Evolutionary conservation across 2,888 invertebrate genomes (phyloP).

Genomic region (Drosophila neutralis): DNA sequence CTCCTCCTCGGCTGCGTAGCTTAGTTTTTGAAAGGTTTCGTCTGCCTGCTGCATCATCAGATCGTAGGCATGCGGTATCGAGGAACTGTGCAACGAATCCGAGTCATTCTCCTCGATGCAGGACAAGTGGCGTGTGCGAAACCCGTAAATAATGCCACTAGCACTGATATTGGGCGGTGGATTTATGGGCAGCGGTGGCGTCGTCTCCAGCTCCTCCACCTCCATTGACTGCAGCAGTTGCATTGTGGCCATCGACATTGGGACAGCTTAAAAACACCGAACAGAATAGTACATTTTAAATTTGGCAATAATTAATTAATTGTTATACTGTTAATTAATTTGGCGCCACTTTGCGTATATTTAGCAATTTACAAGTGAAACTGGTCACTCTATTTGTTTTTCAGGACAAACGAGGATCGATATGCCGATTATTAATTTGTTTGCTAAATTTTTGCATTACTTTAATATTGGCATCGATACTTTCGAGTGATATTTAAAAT

Average conservation of each 20-base stretch:
- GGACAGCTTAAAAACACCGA: conserved; percentile 14
- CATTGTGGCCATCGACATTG: conserved; percentile 58
- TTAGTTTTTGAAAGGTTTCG: conserved; percentile 81
- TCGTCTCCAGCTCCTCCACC: conserved; percentile 55
- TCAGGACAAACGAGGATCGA: background rate
- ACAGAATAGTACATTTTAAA: background rate
- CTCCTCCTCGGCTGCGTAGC: conserved; percentile 32
- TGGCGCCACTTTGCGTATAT: background rate
- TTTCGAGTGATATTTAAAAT: background rate
- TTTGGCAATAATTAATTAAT: background rate
- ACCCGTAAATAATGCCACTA: conserved; percentile 80
- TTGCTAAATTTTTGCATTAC: background rate
- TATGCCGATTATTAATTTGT: background rate
- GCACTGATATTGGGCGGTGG: conserved; percentile 41
- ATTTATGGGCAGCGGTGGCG: conserved; percentile 63
- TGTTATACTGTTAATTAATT: background rate
- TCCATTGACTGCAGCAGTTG: conserved; percentile 49
- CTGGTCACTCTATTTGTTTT: background rate
- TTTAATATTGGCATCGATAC: background rate
- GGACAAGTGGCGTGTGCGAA: conserved; percentile 84
- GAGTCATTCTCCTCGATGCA: conserved; percentile 85
- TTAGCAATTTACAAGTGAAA: background rate
- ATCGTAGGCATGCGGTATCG: conserved; percentile 82
- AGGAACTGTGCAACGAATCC: conserved; percentile 83
- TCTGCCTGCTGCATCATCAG: conserved; percentile 83